Evolutionary conservation across 1,140 invertebrate species (phyloP), one percentile per base, ranked within the genome.

Genomic region (Callitettix versicolor): DNA sequence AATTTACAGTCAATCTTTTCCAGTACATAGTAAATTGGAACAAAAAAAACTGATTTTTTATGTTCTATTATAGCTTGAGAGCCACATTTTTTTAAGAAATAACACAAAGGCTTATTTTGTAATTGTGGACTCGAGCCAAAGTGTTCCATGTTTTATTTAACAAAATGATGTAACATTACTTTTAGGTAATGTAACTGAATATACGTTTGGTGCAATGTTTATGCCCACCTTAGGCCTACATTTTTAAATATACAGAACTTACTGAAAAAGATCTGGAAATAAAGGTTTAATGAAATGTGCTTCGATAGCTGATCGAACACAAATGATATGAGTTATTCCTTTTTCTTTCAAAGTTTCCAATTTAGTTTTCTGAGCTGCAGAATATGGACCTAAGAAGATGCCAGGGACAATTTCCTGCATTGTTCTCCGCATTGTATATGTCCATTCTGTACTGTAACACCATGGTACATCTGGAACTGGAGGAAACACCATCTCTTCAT

Each of bases 341-440:
- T 73, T 64, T 36, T 78, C 67, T 38, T 74, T 50, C 33, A 84
- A 67, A 48, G 59, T 63, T 30, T 73, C 68, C n/a, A 78, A 66
- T 60, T 75, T 77, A 26, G 73, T 70, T 58, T 70, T 71, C 50
- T 70, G 72, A 18, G 78, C 79, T 46, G 75, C 69, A 40, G 73
- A 76, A 67, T 84, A 84, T 9, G 82, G 81, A 12, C 83, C 84
- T 6, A 86, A 71, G 63, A 72, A 86, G 5, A 86, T 65, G 6
- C 79, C 77, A 52, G 82, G 82, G 53, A 85, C 67, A 44, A 86
- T 79, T 70, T 86, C 81, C 72, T 85, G 82, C 81, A 84, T 84
- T 40, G 72, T 73, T 61, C 80, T 71, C 62, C 81, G 68, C 79
- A 82, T 82, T 4, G 69, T 69, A 59, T 83, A 83, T 2, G 70